Percentiles rank a stretch among this genome's conserved stretches.
These are phyloP conservation scores for Nasonovia ribisnigri DNA, from an alignment of 2,888 invertebrate genomes.

Conservation along the genomic window DNA sequence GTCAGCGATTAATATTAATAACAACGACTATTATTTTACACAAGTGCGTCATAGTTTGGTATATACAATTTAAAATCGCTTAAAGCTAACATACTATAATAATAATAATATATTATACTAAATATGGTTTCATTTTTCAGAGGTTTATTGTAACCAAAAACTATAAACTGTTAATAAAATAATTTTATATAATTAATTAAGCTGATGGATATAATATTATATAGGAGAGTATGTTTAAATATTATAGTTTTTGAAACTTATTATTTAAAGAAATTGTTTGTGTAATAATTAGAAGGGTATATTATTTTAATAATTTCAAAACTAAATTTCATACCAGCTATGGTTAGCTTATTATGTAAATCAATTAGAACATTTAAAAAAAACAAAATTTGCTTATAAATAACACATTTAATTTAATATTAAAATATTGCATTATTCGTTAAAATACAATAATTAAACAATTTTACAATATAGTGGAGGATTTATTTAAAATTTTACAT, in stretches of 20 bases:
- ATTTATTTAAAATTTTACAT: neutral
- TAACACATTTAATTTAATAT: neutral
- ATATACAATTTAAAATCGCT: neutral
- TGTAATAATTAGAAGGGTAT: neutral
- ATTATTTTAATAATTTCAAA: neutral
- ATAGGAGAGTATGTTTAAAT: neutral
- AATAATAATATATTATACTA: neutral
- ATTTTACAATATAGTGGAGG: neutral
- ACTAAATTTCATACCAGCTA: neutral
- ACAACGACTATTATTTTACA: neutral
- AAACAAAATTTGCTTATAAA: neutral
- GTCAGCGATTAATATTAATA: conserved; percentile 13
- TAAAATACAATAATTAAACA: neutral
- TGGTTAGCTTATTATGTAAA: neutral
- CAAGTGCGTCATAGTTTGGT: neutral
- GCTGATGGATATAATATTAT: neutral
- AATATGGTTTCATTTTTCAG: neutral
- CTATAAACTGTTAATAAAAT: neutral
- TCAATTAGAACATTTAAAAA: neutral
- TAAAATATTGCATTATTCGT: neutral
- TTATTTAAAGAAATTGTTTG: neutral
- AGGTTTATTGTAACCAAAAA: neutral
- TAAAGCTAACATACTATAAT: neutral
- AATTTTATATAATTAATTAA: neutral
- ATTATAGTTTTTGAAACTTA: neutral